Percentiles rank a stretch among this genome's conserved stretches.
Conservation (phyloP, 2,888 invertebrate genomes). For the Margaritifera margaritifera region DNA sequence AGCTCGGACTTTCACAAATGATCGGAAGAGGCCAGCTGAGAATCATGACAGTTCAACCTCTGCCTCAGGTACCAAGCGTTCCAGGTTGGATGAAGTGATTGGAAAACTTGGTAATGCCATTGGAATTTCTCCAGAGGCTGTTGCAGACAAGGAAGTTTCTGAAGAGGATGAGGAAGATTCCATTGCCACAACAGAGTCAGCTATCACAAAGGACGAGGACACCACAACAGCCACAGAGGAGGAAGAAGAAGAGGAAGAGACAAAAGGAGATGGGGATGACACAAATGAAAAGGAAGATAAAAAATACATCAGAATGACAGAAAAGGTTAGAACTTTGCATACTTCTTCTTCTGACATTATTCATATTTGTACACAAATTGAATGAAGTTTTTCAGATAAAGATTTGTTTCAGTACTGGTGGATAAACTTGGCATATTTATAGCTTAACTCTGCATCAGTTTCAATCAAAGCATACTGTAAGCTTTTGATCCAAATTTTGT, state of each 20-base stretch:
- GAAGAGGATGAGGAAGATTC: slow-evolving; percentile 41
- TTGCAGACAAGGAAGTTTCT: slow-evolving; percentile 39
- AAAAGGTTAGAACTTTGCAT: slow-evolving; percentile 16
- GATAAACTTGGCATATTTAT: too few relatives aligned
- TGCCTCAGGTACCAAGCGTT: slow-evolving; percentile 40
- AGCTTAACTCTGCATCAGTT: too few relatives aligned
- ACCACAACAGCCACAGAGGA: slow-evolving; percentile 31
- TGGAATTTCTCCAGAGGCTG: slow-evolving; percentile 39
- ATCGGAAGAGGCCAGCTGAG: slow-evolving; percentile 43
- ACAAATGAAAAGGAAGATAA: slow-evolving; percentile 5
- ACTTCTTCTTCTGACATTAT: slow-evolving; percentile 11
- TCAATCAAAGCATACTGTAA: too few relatives aligned
- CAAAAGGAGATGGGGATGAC: slow-evolving; percentile 10
- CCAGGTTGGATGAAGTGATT: slow-evolving; percentile 44
- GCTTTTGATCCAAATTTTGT: too few relatives aligned
- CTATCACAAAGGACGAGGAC: slow-evolving; percentile 34
- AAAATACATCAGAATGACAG: slow-evolving; percentile 3
- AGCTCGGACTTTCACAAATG: slow-evolving; percentile 9
- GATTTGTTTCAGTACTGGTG: too few relatives aligned
- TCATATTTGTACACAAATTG: too few relatives aligned
- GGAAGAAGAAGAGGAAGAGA: slow-evolving; percentile 32
- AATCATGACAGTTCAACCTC: slow-evolving; percentile 12
- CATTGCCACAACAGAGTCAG: slow-evolving; percentile 31
- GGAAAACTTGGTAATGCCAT: slow-evolving; percentile 48
- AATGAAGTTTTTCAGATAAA: too few relatives aligned